A percentile compares a stretch with the other conserved stretches of the same genome.
phyloP scores from a whole-genome alignment of 2,113 vertebrate species.

The Paedocypris sp. region DNA sequence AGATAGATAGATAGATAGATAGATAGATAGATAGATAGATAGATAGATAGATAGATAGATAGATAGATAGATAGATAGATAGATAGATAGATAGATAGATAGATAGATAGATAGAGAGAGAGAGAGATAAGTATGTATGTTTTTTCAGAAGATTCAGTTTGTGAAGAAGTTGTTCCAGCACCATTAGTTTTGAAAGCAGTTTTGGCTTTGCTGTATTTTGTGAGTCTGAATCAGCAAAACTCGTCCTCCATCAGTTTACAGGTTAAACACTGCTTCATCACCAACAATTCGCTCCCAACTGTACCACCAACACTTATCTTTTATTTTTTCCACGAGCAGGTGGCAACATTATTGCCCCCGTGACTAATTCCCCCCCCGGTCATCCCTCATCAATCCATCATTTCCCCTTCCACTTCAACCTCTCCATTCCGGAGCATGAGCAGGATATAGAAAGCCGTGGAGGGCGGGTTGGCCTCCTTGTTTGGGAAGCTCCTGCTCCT shows the following conservation, averaged over 20 bases:
- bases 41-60: too few species aligned
- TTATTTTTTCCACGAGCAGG: background rate
- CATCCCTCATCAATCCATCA: background rate
- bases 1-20: too few species aligned
- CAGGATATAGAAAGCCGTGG: constrained; percentile 2
- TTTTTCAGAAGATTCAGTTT: too few species aligned
- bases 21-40: too few species aligned
- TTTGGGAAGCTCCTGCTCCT: constrained; percentile 26
- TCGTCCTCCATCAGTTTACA: background rate
- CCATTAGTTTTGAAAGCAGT: too few species aligned
- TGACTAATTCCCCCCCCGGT: background rate
- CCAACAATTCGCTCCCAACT: background rate
- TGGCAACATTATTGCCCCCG: background rate
- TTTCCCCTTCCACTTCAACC: background rate
- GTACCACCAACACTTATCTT: background rate
- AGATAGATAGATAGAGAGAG: too few species aligned
- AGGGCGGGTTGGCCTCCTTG: constrained; percentile 30
- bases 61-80: too few species aligned
- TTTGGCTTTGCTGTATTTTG: background rate
- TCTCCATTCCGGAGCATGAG: background rate
- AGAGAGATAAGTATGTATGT: too few species aligned
- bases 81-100: too few species aligned
- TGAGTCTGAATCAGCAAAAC: background rate
- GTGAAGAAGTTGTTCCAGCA: too few species aligned
- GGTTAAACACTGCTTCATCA: background rate